phyloP scores from a whole-genome alignment of 23 tunicate genomes.

The Corella eumyota region DNA sequence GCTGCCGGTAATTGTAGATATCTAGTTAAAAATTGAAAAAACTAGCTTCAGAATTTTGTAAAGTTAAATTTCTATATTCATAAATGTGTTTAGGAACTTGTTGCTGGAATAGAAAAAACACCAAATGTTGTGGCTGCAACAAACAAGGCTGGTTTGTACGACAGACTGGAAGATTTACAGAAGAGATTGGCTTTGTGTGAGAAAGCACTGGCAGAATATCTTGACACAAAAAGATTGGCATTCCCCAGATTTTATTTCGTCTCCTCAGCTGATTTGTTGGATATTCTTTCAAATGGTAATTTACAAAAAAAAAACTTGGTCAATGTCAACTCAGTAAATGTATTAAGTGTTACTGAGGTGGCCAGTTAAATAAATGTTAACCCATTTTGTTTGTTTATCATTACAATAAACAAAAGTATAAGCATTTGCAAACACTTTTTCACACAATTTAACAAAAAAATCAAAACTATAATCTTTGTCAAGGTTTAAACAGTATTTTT shows the following conservation, averaged over 20 bases:
- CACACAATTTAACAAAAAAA: not conserved
- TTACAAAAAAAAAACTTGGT: too few species aligned
- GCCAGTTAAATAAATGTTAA: not conserved
- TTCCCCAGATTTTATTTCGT: conserved; percentile 98
- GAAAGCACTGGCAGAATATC: conserved; percentile 98
- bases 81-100: conserved; percentile 73
- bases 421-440: too few species aligned
- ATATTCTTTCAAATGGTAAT: conserved; percentile 90
- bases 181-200: conserved; percentile 85
- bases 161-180: conserved; percentile 88
- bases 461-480: not conserved
- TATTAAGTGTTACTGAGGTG: not conserved
- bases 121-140: conserved; percentile 93
- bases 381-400: not conserved
- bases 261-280: conserved; percentile 91
- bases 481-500: not conserved
- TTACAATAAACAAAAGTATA: too few species aligned
- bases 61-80: too few species aligned
- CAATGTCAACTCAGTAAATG: too few species aligned
- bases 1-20: too few species aligned
- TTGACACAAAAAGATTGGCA: conserved; percentile 94
- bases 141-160: conserved; percentile 76
- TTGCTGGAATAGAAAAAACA: conserved; percentile 52
- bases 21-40: too few species aligned
- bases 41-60: too few species aligned